phyloP scores from a whole-genome alignment of 1,140 invertebrate species.

The Branchinecta lindahli region DNA sequence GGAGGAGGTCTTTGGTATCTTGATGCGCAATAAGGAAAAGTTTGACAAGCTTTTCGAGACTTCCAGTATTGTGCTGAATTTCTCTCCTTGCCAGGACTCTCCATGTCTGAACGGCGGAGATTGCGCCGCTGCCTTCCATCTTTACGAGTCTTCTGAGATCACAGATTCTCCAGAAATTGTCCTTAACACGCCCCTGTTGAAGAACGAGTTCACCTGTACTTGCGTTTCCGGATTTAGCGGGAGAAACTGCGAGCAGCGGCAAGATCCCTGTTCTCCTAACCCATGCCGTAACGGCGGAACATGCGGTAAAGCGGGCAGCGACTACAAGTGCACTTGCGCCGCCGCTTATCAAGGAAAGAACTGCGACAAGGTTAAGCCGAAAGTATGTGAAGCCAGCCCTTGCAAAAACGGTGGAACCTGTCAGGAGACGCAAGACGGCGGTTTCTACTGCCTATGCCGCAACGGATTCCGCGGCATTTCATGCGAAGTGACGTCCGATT shows the following conservation, averaged over 20 bases:
- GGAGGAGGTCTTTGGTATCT: constrained; percentile 42
- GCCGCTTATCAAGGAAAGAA: constrained; percentile 54
- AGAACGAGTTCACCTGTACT: constrained; percentile 57
- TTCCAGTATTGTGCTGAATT: constrained; percentile 33
- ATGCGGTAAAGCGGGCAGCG: constrained; percentile 60
- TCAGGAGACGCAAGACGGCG: constrained; percentile 63
- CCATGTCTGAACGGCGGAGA: constrained; percentile 32
- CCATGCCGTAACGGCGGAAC: constrained; percentile 64
- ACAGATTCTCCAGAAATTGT: constrained; percentile 60
- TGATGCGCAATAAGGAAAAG: constrained; percentile 44
- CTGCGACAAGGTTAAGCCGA: constrained; percentile 66
- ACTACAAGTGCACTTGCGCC: constrained; percentile 66
- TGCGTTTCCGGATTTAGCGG: constrained; percentile 64
- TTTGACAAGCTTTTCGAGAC: constrained; percentile 43
- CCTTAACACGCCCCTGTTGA: constrained; percentile 57
- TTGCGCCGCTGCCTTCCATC: constrained; percentile 53
- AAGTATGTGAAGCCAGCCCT: constrained; percentile 63
- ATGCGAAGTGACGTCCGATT: constrained; percentile 68
- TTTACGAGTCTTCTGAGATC: constrained; percentile 45
- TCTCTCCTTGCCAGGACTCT: constrained; percentile 27
- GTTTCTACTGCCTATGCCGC: constrained; percentile 75
- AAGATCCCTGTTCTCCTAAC: constrained; percentile 79
- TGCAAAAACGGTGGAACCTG: constrained; percentile 80
- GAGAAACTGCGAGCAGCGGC: constrained; percentile 56
- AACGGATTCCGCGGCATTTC: constrained; percentile 73